These are phyloP conservation scores for Serrognathus titanus DNA, from an alignment of 2,888 invertebrate species.

Conservation along the genomic window DNA sequence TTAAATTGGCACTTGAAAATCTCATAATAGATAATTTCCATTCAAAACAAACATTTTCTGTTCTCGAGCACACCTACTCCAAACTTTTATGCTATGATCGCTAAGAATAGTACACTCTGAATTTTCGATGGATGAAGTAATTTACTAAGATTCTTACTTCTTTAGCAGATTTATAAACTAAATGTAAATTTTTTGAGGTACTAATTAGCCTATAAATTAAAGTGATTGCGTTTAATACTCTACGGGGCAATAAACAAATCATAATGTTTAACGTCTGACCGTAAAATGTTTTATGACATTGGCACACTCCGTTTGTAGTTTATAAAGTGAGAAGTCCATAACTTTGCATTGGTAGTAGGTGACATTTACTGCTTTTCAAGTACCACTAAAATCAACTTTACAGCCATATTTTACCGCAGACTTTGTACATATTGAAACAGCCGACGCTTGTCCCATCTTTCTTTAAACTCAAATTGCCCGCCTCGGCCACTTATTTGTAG, in stretches of 20 bases:
- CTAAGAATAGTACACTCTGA: too few species aligned
- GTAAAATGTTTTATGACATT: constrained; percentile 36
- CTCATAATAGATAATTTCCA: constrained; percentile 44
- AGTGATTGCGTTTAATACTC: constrained; percentile 13
- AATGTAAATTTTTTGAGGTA: neutral
- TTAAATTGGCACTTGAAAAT: constrained; percentile 43
- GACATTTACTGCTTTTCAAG: constrained; percentile 60
- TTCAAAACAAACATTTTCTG: constrained; percentile 36
- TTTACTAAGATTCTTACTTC: too few species aligned
- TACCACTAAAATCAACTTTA: constrained; percentile 57
- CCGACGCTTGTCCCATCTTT: constrained; percentile 20
- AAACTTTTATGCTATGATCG: too few species aligned
- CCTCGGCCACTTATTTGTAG: constrained; percentile 21
- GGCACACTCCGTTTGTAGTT: constrained; percentile 34
- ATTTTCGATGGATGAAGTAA: too few species aligned
- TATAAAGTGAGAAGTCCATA: constrained; percentile 41
- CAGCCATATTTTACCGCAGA: constrained; percentile 46
- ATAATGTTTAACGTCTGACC: constrained; percentile 23
- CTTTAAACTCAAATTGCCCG: constrained; percentile 15
- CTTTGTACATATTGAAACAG: constrained; percentile 37
- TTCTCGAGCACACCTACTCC: neutral
- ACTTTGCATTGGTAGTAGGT: constrained; percentile 44
- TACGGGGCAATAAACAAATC: constrained; percentile 31
- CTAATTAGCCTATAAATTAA: constrained; percentile 8
- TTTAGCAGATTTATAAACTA: too few species aligned